Evolutionary conservation across 2,113 vertebrate species (phyloP).

Genomic region (Amazona vittata): DNA sequence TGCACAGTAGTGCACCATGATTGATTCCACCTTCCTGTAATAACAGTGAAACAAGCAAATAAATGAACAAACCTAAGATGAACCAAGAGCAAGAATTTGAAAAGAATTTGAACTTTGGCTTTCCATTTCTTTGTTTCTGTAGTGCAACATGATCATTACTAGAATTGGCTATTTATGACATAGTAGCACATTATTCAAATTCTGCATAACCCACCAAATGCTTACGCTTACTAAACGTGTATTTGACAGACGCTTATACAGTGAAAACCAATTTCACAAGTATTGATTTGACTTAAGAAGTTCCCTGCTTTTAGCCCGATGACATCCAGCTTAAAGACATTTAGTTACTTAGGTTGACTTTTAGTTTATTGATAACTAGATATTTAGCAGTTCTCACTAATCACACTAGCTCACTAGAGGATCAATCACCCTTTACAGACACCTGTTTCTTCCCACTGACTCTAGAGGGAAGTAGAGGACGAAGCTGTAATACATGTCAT

Average conservation of each 20-base stretch:
- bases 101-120: neutral
- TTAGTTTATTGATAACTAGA: neutral
- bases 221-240: neutral
- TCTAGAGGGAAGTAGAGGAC: slow-evolving; percentile 53
- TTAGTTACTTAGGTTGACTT: neutral
- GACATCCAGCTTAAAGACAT: neutral
- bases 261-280: neutral
- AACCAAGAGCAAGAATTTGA: neutral
- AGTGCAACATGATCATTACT: neutral
- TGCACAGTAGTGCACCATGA: neutral
- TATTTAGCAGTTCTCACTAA: accelerated
- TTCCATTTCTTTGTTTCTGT: neutral
- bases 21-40: neutral
- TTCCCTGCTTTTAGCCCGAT: neutral
- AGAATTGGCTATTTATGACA: neutral
- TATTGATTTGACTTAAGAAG: neutral
- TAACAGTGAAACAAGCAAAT: neutral
- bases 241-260: accelerated
- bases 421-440: neutral
- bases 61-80: neutral
- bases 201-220: neutral
- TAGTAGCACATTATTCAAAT: neutral
- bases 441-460: neutral
- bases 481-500: neutral
- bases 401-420: neutral